These are phyloP conservation scores for Chelonoidis abingdonii DNA, from an alignment of 2,113 vertebrate genomes.

Conservation along the genomic window DNA sequence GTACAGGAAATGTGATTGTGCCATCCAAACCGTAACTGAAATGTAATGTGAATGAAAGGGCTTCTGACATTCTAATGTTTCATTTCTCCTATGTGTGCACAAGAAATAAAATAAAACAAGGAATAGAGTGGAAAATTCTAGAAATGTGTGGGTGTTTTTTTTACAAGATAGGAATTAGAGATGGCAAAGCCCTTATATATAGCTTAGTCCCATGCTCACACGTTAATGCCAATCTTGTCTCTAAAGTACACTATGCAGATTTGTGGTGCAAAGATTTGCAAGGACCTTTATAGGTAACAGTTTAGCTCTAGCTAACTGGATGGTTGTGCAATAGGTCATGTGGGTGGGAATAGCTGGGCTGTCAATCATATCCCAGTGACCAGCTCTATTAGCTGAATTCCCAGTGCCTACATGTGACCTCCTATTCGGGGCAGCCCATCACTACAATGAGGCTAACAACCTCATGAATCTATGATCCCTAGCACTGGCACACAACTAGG, in stretches of 20 bases:
- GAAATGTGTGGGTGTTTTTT: not conserved
- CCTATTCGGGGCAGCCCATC: not conserved
- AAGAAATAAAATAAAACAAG: not conserved
- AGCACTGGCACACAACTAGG: not conserved
- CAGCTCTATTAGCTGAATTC: not conserved
- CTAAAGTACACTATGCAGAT: not conserved
- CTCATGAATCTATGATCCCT: not conserved
- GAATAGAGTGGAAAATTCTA: not conserved
- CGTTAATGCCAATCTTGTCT: not conserved
- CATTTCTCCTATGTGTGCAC: not conserved
- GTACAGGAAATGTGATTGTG: conserved; percentile 80
- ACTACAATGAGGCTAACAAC: not conserved
- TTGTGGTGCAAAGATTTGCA: not conserved
- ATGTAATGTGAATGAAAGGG: not conserved
- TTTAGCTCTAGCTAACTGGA: not conserved
- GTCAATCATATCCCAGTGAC: not conserved
- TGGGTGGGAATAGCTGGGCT: not conserved
- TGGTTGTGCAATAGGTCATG: not conserved
- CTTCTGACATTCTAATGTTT: not conserved
- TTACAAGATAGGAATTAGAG: not conserved
- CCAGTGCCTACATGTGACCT: not conserved
- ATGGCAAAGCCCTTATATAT: not conserved
- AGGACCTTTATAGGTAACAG: not conserved
- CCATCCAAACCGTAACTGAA: not conserved
- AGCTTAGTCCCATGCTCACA: not conserved